Evolutionary conservation across 2,888 invertebrate species (phyloP), one percentile per base, ranked within the genome.

Genomic region (Tinea pellionella): DNA sequence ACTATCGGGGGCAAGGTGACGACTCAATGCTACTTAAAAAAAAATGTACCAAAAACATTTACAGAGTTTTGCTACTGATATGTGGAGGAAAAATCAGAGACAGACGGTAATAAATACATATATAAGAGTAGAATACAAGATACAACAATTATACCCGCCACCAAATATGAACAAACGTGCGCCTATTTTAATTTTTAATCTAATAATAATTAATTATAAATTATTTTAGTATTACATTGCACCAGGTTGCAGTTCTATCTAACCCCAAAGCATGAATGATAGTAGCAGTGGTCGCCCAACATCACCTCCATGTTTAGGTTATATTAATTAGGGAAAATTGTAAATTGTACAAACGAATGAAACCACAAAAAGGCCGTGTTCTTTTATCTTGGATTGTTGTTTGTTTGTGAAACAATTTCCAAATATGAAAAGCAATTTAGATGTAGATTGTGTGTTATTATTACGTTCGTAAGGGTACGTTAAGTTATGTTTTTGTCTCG

Each of bases 311-410:
- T n/a, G n/a, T n/a, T n/a, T n/a, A n/a, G n/a, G n/a, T n/a, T n/a
- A n/a, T 64, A 63, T 64, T 65, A 64, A 65, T 67, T 66, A 67
- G 65, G 64, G 55, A 55, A 55, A 55, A 55, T 29, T 47, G 47
- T n/a, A 47, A 47, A 47, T 47, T 47, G 13, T 47, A 47, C 47
- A 47, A 47, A 47, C 47, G 47, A 62, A 65, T 65, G 60, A 62
- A 63, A 65, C 71, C 70, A 74, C 73, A 75, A 76, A 75, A 71
- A 66, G 66, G 47, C 6, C 47, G 47, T 47, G 47, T 16, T 47
- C 47, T 47, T 47, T 47, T 47, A 47, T 47, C 47, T 47, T 47
- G 16, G 15, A 47, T 47, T 47, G 47, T 1, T 47, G 13, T 47
- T 47, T 47, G 47, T 47, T 47, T 47, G 47, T 1, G 47, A 47